Evolutionary conservation across 2,797 vertebrate genomes (phyloP), one percentile per base, ranked within the genome.

Genomic region (Tapera naevia): DNA sequence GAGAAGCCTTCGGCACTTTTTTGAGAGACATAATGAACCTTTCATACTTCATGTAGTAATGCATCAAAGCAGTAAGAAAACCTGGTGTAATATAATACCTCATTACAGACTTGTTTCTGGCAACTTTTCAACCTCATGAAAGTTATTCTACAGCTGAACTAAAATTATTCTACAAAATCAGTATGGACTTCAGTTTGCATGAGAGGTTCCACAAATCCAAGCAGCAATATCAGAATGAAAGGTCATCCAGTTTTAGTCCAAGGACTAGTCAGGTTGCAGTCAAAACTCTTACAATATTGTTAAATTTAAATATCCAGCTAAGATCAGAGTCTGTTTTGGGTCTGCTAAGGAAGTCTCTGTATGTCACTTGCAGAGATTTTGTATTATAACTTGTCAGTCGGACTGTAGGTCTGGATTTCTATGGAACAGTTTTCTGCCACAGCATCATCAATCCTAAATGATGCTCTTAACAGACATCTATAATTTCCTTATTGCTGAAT

Each of bases 401-500:
- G n/a, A 35, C 50, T 46, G 17, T 46, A 46, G 17, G 33, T 79
- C 81, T 88, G 48, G 39, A 62, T 88, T 94, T 88, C 78, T 58
- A 6, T 48, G 18, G 33, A 83, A 54, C 30, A 41, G 14, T 81
- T 78, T 62, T 72, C 39, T 88, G 25, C 35, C 39, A 13, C 45
- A 30, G 14, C 65, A 45, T 45, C 51, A 48, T 81, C 39, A 56
- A 35, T 73, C 27, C 23, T 28, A 50, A 80, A 64, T 89, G 10
- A 60, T 50, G 37, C 41, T 7, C 53, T 76, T 90, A 41, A 57
- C 23, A 85, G 72, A 54, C 13, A 78, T 17, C 24, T 93, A 1
- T 74, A 25, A 81, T 91, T 92, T 82, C 45, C n/a, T 79, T 73
- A n/a, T 73, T 23, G 19, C 39, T 81, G n/a, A 79, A 88, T 89